Conservation (phyloP, 1,140 invertebrate genomes). For the Chelonus insularis region DNA sequence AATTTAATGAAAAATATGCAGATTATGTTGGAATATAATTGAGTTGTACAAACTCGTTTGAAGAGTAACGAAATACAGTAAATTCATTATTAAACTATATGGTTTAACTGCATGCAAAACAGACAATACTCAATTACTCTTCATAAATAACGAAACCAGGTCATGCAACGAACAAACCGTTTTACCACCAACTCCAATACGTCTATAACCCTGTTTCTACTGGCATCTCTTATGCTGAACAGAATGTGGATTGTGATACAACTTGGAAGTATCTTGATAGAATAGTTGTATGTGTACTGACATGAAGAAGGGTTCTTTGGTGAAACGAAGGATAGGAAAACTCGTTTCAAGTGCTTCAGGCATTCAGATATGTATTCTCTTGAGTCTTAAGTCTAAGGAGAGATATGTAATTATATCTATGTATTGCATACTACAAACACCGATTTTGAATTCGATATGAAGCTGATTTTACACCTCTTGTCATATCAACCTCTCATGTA, state of each 20-base stretch:
- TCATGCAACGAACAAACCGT: slow-evolving; percentile 10
- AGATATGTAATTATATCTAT: not conserved
- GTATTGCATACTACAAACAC: too few relatives aligned
- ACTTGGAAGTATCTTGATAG: not conserved
- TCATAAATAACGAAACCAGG: slow-evolving; percentile 6
- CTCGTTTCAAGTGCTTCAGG: slow-evolving; percentile 22
- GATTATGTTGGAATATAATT: too few relatives aligned
- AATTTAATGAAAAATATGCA: too few relatives aligned
- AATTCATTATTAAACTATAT: not conserved
- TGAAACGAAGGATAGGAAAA: not conserved
- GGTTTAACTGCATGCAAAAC: not conserved
- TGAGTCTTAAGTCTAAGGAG: not conserved
- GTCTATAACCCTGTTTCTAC: too few relatives aligned
- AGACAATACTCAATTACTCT: not conserved
- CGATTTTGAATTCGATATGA: too few relatives aligned
- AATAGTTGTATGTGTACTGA: not conserved
- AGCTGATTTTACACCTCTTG: too few relatives aligned
- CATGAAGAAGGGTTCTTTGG: not conserved
- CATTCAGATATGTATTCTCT: slow-evolving; percentile 7
- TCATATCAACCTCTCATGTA: too few relatives aligned
- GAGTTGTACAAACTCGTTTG: too few relatives aligned
- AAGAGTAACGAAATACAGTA: too few relatives aligned
- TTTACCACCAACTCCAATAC: slow-evolving; percentile 8
- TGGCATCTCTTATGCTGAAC: not conserved
- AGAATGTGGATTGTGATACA: slow-evolving; percentile 2